Conservation (phyloP, 2,888 invertebrate species). For the Cynaeus angustus region DNA sequence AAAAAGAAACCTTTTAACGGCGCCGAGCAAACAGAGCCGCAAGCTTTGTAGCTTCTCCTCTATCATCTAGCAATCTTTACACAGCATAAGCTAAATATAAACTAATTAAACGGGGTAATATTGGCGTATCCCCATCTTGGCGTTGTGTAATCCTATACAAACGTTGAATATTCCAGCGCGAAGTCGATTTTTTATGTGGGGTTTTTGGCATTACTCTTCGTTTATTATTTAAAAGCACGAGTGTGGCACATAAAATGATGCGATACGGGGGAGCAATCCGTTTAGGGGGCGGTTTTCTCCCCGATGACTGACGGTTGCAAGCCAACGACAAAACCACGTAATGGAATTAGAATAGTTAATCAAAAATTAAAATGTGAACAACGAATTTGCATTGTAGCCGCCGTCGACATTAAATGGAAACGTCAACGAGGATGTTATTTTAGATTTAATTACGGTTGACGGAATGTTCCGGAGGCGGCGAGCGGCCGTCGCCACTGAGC, state of each 20-base stretch:
- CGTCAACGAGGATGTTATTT: conserved; percentile 31
- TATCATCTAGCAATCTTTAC: conserved; percentile 3
- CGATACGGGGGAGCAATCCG: conserved; percentile 30
- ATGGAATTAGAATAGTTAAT: conserved; percentile 36
- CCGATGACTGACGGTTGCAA: conserved; percentile 25
- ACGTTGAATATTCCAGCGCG: conserved; percentile 15
- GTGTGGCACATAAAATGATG: conserved; percentile 25
- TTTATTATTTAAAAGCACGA: conserved; percentile 34
- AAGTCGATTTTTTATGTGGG: conserved; percentile 31
- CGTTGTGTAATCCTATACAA: conserved; percentile 22
- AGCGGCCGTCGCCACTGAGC: conserved; percentile 1
- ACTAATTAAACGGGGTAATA: conserved; percentile 26
- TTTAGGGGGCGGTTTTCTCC: conserved; percentile 19
- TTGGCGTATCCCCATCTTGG: neutral
- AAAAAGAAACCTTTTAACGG: neutral
- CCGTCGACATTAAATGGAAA: conserved; percentile 32
- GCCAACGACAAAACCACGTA: conserved; percentile 20
- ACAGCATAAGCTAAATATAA: conserved; percentile 11
- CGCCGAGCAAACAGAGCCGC: neutral
- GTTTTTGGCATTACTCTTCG: conserved; percentile 20
- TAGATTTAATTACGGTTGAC: conserved; percentile 35
- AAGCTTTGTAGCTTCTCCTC: neutral
- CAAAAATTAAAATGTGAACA: conserved; percentile 39
- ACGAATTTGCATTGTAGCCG: conserved; percentile 38
- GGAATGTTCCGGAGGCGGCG: conserved; percentile 1